Evolutionary conservation across 2,797 vertebrate species (phyloP), one percentile per base, ranked within the genome.

Genomic region (Simalia tracyae): DNA sequence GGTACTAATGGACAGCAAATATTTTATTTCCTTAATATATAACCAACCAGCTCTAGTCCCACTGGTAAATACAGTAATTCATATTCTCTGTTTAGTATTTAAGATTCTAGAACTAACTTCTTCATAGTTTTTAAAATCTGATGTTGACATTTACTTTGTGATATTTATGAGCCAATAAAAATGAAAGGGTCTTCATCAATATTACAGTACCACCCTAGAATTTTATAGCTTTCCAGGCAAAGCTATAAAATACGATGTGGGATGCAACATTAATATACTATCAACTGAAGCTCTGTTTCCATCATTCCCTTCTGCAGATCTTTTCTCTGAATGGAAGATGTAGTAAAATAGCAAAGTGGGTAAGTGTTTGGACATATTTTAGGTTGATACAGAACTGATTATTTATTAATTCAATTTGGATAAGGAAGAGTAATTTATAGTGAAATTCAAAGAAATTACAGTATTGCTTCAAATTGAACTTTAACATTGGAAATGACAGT

Each of bases 81-180:
- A 31, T 92, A 92, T 64, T 91, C 94, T 0, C 0, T 93, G 93
- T 86, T 87, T 92, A 46, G 63, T 94, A 86, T 92, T 97, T 95
- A 95, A 89, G 96, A 91, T 93, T 93, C 92, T 24, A 66, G 76
- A 8, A 86, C 2, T 59, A 87, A 84, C 26, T 87, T 46, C 63
- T 86, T 19, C 64, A 89, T 26, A 76, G 89, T 86, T 91, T 94
- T 91, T 95, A 68, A 95, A 92, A 92, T 92, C 4, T 36, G 92
- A n/a, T 87, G 91, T 93, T 60, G 0, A 1, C 68, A 93, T 95
- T 97, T 95, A 93, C 6, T 93, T 59, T 91, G 36, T 90, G 88
- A 95, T 95, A 68, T 96, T 97, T 97, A 97, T 93, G 84, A 84
- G 86, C 94, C 88, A 94, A 91, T 96, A 96, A 96, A 97, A 97